Conservation (phyloP, 1,140 invertebrate genomes). For the Berghia stephanieae region DNA sequence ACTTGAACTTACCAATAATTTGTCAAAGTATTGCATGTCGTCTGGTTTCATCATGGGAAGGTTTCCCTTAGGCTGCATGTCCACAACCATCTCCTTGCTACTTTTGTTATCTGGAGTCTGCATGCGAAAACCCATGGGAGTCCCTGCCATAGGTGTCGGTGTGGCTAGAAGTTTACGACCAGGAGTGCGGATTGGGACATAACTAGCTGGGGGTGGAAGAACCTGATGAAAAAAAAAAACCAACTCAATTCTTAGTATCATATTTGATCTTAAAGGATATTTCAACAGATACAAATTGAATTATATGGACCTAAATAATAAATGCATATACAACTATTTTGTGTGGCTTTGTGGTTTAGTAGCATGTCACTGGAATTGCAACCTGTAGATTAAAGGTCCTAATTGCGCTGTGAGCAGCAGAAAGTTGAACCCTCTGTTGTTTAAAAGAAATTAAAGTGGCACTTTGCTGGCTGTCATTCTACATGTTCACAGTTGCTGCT, state of each 20-base stretch:
- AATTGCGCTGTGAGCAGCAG: too few species aligned
- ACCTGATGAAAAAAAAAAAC: constrained; percentile 50
- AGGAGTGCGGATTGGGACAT: constrained; percentile 96
- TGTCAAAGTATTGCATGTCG: constrained; percentile 99
- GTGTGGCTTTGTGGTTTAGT: too few species aligned
- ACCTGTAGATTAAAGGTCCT: too few species aligned
- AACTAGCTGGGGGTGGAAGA: constrained; percentile 93
- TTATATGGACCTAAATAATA: too few species aligned
- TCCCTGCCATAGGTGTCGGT: constrained; percentile 91
- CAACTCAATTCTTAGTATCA: constrained; percentile 18
- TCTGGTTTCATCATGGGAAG: constrained; percentile 99
- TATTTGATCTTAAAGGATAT: too few species aligned
- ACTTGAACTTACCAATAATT: constrained; percentile 82
- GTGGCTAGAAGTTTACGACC: constrained; percentile 96
- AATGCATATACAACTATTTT: too few species aligned
- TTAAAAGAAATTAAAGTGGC: too few species aligned
- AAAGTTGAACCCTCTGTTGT: too few species aligned
- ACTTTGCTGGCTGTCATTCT: too few species aligned
- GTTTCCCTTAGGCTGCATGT: constrained; percentile 97
- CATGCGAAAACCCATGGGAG: constrained; percentile 95
- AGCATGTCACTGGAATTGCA: too few species aligned
- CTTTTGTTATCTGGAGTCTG: constrained; percentile 69
- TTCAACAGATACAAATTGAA: too few species aligned
- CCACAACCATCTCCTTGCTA: constrained; percentile 80
- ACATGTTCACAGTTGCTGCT: too few species aligned